Evolutionary conservation across 2,888 invertebrate species (phyloP), one percentile per base, ranked within the genome.

Genomic region (Abrostola tripartita): DNA sequence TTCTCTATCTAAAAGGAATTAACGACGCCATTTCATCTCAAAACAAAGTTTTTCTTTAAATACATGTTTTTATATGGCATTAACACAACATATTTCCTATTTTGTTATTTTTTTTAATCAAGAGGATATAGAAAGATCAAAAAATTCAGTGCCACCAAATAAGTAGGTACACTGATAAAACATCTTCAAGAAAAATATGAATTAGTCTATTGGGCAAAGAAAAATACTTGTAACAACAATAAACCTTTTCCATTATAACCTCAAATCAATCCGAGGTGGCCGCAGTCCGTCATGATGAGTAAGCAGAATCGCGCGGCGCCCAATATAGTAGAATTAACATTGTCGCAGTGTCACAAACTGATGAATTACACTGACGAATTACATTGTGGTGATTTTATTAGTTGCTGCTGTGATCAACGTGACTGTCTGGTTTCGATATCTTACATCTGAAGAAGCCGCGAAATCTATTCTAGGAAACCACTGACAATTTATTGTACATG

Each of bases 251-350:
- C 24, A 24, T 24, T 24, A 4, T 24, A 24, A 24, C 24, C 24
- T 24, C 24, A 4, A 24, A 4, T 24, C 24, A 24, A 24, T 24
- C 24, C 1, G 24, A 24, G 24, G 24, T 2, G 38, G 6, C 52
- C 65, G 62, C 61, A 10, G 36, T 47, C 35, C 12, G 78, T 82
- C 82, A 82, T 52, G 64, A 66, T 82, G 81, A 80, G 71, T 47
- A 36, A 47, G 57, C 64, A 57, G 37, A 14, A 37, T 37, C 37
- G 42, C 41, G 54, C 61, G 64, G 68, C 57, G 37, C 47, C 68
- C 69, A 78, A 82, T 82, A 79, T 69, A 76, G 68, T 56, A 59
- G 68, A 76, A 81, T 82, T 79, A 81, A 75, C 77, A 70, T 77
- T 75, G 82, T 77, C 81, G 65, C 65, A 68, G 54, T 65, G 76